Conservation (phyloP, 2,797 vertebrate genomes). For the Orientallactaga sibirica region DNA sequence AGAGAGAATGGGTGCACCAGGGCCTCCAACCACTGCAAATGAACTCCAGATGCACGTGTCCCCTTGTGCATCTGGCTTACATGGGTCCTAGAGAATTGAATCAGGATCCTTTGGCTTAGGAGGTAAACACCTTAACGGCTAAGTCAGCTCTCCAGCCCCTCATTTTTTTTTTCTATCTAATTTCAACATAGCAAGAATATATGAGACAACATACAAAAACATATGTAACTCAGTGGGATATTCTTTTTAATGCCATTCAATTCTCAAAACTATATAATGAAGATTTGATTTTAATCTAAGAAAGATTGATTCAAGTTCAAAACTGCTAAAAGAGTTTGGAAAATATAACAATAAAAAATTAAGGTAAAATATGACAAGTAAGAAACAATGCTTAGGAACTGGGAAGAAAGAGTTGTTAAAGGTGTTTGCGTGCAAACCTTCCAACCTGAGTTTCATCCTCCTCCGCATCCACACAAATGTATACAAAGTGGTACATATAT, state of each 20-base stretch:
- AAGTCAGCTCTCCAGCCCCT: too few relatives aligned
- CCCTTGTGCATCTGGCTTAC: too few relatives aligned
- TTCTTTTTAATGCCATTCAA: not conserved
- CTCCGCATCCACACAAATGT: too few relatives aligned
- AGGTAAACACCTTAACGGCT: too few relatives aligned
- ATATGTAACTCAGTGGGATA: not conserved
- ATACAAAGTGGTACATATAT: too few relatives aligned
- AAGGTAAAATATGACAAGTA: not conserved
- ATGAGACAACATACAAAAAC: not conserved
- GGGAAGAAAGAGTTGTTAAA: too few relatives aligned
- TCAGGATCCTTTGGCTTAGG: not conserved
- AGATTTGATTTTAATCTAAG: not conserved
- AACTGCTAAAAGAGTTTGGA: not conserved
- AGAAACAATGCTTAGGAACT: not conserved
- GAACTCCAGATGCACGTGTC: too few relatives aligned
- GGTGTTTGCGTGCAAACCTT: too few relatives aligned
- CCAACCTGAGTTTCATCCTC: too few relatives aligned
- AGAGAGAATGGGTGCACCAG: too few relatives aligned
- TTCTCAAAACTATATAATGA: not conserved
- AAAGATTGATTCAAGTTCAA: slow-evolving; percentile 7
- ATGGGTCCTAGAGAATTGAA: not conserved
- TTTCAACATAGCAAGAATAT: not conserved
- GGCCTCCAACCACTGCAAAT: too few relatives aligned
- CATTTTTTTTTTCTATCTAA: not conserved
- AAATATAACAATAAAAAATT: not conserved